Evolutionary conservation across 2,888 invertebrate genomes (phyloP).

Genomic region (Glaucopsyche alexis): DNA sequence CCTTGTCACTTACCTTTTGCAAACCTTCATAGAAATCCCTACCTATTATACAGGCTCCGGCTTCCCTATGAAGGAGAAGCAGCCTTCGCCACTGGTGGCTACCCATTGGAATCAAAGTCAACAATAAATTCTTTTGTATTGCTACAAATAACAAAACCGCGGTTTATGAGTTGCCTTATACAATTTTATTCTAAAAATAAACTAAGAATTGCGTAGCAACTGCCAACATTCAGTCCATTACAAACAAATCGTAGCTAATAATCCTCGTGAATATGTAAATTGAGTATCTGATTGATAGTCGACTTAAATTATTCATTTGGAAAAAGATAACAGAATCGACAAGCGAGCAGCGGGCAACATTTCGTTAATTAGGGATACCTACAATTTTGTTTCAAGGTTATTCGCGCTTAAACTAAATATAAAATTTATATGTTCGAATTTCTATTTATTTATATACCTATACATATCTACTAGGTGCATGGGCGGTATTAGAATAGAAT

Average conservation of each 20-base stretch:
- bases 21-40: no score
- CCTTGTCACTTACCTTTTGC: no score
- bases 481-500: no score
- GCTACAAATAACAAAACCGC: no score
- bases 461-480: background rate
- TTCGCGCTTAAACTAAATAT: background rate
- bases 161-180: background rate
- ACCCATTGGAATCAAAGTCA: no score
- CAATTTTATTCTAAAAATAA: background rate
- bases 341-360: background rate
- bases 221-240: background rate
- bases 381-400: constrained; percentile 8
- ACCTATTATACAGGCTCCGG: no score
- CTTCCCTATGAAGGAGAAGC: no score
- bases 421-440: background rate
- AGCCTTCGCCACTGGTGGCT: no score
- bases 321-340: constrained; percentile 17
- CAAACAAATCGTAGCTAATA: constrained; percentile 25
- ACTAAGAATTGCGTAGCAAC: background rate
- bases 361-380: constrained; percentile 21
- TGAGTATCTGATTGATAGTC: constrained; percentile 29
- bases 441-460: background rate
- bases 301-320: constrained; percentile 26
- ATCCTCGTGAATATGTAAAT: constrained; percentile 30
- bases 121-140: no score